These are phyloP conservation scores for Chrysochloris asiatica DNA, from an alignment of 2,113 vertebrate species.

Conservation along the genomic window DNA sequence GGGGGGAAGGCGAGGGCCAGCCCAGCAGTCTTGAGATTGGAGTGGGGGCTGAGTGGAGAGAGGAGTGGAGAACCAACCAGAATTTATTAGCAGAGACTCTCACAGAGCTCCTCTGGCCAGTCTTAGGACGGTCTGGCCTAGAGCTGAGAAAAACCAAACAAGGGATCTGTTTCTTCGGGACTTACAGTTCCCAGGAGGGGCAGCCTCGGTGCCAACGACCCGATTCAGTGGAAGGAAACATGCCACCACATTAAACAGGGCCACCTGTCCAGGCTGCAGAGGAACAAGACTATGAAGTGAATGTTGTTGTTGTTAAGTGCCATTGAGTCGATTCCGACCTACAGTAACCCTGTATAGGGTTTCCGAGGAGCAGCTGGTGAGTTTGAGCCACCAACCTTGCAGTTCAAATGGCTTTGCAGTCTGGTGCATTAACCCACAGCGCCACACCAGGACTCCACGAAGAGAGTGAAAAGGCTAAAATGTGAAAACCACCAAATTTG, in stretches of 20 bases:
- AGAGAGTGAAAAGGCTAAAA: fast-evolving
- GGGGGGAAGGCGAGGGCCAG: background rate
- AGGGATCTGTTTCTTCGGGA: background rate
- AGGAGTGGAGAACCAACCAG: fast-evolving
- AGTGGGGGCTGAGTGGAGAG: background rate
- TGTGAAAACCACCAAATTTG: background rate
- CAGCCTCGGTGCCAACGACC: fast-evolving
- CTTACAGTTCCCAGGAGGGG: background rate
- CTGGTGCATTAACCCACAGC: too few relatives aligned
- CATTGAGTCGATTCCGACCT: too few relatives aligned
- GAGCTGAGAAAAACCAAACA: background rate
- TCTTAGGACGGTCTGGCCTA: background rate
- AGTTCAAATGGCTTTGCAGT: too few relatives aligned
- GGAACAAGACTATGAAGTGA: too few relatives aligned
- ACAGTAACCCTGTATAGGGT: too few relatives aligned
- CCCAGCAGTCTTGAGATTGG: background rate
- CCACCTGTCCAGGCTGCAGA: background rate
- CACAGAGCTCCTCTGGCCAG: background rate
- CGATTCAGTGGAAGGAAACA: background rate
- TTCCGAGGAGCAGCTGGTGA: too few relatives aligned
- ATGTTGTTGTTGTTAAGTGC: too few relatives aligned
- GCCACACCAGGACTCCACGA: background rate
- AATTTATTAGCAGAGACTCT: background rate
- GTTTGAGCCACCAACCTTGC: too few relatives aligned
- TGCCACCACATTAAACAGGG: background rate